phyloP scores from a whole-genome alignment of 2,888 invertebrate species.

The Theristus sp. region DNA sequence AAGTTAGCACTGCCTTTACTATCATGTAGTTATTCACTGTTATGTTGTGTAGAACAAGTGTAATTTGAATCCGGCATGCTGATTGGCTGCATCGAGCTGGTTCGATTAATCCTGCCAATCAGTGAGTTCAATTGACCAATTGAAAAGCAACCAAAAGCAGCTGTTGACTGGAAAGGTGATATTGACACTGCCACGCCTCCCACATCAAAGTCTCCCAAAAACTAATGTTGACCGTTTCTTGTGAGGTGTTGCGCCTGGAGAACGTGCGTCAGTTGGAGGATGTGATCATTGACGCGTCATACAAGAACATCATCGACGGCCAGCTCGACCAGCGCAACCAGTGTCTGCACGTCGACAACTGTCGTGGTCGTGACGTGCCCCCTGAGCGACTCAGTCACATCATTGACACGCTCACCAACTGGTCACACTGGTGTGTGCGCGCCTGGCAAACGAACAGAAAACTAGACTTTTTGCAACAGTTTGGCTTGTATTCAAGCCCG shows the following conservation, averaged over 20 bases:
- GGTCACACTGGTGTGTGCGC: constrained; percentile 10
- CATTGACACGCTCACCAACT: constrained; percentile 39
- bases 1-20: constrained; percentile 23
- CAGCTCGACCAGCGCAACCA: constrained; percentile 87
- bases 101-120: too few species aligned
- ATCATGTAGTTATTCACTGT: too few species aligned
- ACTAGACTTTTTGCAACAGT: background rate
- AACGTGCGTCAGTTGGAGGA: constrained; percentile 85
- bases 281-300: constrained; percentile 92
- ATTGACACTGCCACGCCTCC: too few species aligned
- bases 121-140: too few species aligned
- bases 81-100: too few species aligned
- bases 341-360: constrained; percentile 76
- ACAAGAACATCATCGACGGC: constrained; percentile 77
- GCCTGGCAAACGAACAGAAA: background rate
- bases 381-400: constrained; percentile 62
- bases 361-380: constrained; percentile 74
- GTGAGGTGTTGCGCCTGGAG: constrained; percentile 59
- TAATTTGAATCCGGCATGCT: too few species aligned
- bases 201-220: too few species aligned
- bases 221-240: too few species aligned
- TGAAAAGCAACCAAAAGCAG: too few species aligned
- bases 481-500: too few species aligned
- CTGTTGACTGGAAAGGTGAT: too few species aligned
- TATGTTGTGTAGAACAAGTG: too few species aligned